These are phyloP conservation scores for Orientallactaga bullata DNA, from an alignment of 2,113 vertebrate genomes.

Conservation along the genomic window DNA sequence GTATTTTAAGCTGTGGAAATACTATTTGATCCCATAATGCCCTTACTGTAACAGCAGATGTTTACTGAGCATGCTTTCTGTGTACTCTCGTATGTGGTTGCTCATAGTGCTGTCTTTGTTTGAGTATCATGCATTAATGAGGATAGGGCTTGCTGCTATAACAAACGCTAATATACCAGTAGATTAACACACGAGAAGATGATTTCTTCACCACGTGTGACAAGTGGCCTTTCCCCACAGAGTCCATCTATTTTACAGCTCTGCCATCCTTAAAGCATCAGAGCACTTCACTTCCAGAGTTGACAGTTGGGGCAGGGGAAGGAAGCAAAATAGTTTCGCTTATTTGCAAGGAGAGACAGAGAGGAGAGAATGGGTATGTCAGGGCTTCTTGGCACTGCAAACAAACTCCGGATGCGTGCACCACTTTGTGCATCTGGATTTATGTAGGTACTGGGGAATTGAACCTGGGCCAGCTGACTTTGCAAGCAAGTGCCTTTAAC, in stretches of 20 bases:
- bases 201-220: neutral
- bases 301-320: conserved; percentile 15
- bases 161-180: neutral
- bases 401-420: too few relatives aligned
- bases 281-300: conserved; percentile 10
- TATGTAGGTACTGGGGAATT: too few relatives aligned
- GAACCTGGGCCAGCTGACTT: too few relatives aligned
- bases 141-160: neutral
- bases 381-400: too few relatives aligned
- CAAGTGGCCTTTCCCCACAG: neutral
- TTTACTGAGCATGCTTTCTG: neutral
- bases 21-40: neutral
- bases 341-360: too few relatives aligned
- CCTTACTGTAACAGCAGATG: neutral
- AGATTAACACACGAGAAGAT: conserved; percentile 1
- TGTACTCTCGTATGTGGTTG: neutral
- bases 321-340: neutral
- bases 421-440: too few relatives aligned
- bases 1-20: neutral
- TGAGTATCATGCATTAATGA: conserved; percentile 35
- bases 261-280: neutral
- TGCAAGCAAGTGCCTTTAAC: too few relatives aligned
- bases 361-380: too few relatives aligned
- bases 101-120: neutral
- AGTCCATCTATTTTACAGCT: conserved; percentile 18